Percentiles rank a stretch among this genome's conserved stretches.
These are phyloP conservation scores for Pogoniulus pusillus DNA, from an alignment of 2,797 vertebrate species.

Conservation along the genomic window DNA sequence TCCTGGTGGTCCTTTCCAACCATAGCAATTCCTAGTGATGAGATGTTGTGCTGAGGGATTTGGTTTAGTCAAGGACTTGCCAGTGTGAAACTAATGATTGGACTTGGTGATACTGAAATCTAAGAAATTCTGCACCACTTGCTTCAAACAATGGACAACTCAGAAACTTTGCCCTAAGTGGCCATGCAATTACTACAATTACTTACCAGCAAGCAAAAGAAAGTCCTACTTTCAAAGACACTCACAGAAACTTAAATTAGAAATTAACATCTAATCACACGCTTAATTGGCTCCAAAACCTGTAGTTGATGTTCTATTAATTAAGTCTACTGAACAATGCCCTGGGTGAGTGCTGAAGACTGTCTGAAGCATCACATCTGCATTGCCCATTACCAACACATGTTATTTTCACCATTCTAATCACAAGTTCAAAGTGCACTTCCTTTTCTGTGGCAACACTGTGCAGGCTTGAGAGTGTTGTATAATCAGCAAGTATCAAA, in stretches of 20 bases:
- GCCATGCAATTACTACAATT: not conserved
- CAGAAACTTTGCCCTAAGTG: not conserved
- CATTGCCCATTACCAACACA: not conserved
- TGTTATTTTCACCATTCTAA: slow-evolving; percentile 18
- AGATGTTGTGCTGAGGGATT: too few relatives aligned
- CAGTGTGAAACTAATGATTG: too few relatives aligned
- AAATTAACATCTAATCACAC: slow-evolving; percentile 3
- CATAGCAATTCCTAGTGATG: too few relatives aligned
- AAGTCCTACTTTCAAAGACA: not conserved
- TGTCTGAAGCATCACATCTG: slow-evolving; percentile 8
- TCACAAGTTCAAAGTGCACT: slow-evolving; percentile 20
- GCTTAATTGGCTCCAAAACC: not conserved
- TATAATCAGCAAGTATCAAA: not conserved
- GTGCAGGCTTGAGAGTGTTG: not conserved
- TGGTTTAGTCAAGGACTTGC: too few relatives aligned
- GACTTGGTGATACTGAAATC: too few relatives aligned
- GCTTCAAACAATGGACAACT: not conserved
- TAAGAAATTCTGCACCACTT: too few relatives aligned
- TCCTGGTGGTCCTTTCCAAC: too few relatives aligned
- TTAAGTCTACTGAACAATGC: not conserved
- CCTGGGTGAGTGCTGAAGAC: not conserved
- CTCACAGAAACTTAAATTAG: not conserved
- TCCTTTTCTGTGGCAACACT: slow-evolving; percentile 16
- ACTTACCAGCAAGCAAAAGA: not conserved
- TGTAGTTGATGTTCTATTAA: not conserved